Evolutionary conservation across 2,797 vertebrate species (phyloP), one percentile per base, ranked within the genome.

Genomic region (Gobio occitaniae): DNA sequence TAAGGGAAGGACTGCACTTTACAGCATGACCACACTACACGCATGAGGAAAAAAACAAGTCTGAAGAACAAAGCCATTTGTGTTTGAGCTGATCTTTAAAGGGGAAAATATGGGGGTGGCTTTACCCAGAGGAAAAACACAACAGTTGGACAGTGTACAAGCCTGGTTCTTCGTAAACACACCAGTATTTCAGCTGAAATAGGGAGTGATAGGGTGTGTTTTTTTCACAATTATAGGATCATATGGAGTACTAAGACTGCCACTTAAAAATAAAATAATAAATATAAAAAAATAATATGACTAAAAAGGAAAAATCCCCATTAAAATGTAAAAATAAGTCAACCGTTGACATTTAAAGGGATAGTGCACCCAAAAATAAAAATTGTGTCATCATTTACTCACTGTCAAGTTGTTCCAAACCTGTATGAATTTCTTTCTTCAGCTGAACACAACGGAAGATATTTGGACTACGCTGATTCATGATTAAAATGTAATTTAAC

Each of bases 11-110:
- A 54, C 32, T 68, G 48, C 41, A 38, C 7, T 75, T 72, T 83
- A 65, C n/a, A 79, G 61, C 44, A 38, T 80, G 48, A 79, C 16
- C 52, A 72, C 25, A 17, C 25, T 25, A 13, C 71, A 76, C 6
- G 44, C 76, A 44, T 17, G 52, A 3, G 12, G 15, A 16, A 8
- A 48, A 41, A 82, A 78, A 78, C 41, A 61, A 77, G 44, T 38
- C 54, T 47, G 9, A 15, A 65, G 47, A 74, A 82, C 80, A 85
- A 84, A 87, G 74, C 63, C n/a, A 59, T 82, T 86, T 80, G 83
- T 80, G 83, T 85, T 56, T 71, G 44, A 50, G 56, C 56, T 82
- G 80, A 48, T 75, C 19, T 83, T 52, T 66, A 29, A 75, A 83
- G 47, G 32, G 81, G 54, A 66, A 52, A 83, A 52, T 36, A 21